Conservation (phyloP, 2,888 invertebrate species). For the Melanostoma scalare region DNA sequence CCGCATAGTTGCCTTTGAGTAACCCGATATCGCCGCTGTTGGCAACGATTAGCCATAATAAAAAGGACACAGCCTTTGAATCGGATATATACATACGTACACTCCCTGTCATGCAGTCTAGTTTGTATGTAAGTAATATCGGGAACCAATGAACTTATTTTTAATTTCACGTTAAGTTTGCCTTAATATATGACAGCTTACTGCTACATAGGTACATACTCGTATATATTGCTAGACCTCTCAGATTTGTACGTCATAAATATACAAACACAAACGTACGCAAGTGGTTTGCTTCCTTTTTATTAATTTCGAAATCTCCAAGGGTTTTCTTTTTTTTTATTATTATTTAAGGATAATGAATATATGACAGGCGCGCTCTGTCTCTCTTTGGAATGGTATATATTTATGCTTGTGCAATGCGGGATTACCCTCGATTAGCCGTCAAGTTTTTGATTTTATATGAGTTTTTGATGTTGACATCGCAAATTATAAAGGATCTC, state of each 20-base stretch:
- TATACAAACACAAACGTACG: slow-evolving; percentile 17
- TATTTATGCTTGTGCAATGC: slow-evolving; percentile 10
- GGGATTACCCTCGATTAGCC: slow-evolving; percentile 50
- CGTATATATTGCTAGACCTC: slow-evolving; percentile 36
- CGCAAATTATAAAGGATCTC: slow-evolving; percentile 44
- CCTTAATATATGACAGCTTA: slow-evolving; percentile 55
- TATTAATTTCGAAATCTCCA: slow-evolving; percentile 38
- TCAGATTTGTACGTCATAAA: slow-evolving; percentile 24
- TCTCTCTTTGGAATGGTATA: slow-evolving; percentile 73
- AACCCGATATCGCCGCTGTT: slow-evolving; percentile 70
- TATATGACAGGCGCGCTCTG: slow-evolving; percentile 79
- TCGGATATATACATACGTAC: neutral
- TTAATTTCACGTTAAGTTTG: slow-evolving; percentile 16
- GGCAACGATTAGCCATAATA: slow-evolving; percentile 68
- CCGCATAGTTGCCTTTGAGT: slow-evolving; percentile 69
- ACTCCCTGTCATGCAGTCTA: neutral
- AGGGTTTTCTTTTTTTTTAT: slow-evolving; percentile 35
- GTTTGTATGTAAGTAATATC: neutral
- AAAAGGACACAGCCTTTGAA: slow-evolving; percentile 65
- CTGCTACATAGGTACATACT: too few species aligned
- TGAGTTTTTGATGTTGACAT: slow-evolving; percentile 59
- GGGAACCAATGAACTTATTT: slow-evolving; percentile 20
- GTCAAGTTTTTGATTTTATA: slow-evolving; percentile 62
- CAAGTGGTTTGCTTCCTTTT: slow-evolving; percentile 36
- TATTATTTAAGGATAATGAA: slow-evolving; percentile 68